Evolutionary conservation across 2,888 invertebrate species (phyloP), one percentile per base, ranked within the genome.

Genomic region (Caenorhabditis sp.): DNA sequence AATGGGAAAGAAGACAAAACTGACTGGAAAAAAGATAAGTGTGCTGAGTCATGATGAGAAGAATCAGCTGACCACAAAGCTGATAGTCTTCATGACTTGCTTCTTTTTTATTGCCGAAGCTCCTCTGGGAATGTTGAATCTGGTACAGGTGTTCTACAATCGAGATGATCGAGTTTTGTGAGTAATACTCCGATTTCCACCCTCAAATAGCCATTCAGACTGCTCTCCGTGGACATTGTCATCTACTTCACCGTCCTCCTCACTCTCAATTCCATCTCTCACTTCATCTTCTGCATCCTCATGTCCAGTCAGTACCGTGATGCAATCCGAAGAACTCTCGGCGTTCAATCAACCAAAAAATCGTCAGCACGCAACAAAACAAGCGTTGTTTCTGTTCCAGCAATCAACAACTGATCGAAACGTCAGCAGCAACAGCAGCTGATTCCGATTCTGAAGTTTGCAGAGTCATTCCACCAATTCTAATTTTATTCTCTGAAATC

Each of bases 221-320:
- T 71, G 0, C 47, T 71, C 28, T 62, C 71, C n/a, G 44, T 44
- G 9, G 71, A 71, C 47, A 44, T 71, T n/a, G 55, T 71, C 32
- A 32, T 71, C n/a, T 71, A 47, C 20, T 71, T 71, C 22, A 53
- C 71, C 1, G 40, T 71, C 20, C 35, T 71, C 9, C 62, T 71
- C n/a, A 71, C 71, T 6, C 24, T 64, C 13, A 71, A 71, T 15
- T 62, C 71, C 1, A 71, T 71, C 44, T 32, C 44, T 1, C 71
- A 71, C 22, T 53, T 61, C 9, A 22, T 62, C 13, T 71, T 47
- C 22, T 71, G 71, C 22, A 32, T 64, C 18, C 18, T 62, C 9
- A 53, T 71, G 62, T 71, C 71, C 28, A 62, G 62, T 22, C 71
- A 71, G 40, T 71, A 71, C 26, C 40, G 71, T 22, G 47, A 71